Conservation (phyloP, 64 coral and sea anemone genomes). For the Montipora efflorescens region DNA sequence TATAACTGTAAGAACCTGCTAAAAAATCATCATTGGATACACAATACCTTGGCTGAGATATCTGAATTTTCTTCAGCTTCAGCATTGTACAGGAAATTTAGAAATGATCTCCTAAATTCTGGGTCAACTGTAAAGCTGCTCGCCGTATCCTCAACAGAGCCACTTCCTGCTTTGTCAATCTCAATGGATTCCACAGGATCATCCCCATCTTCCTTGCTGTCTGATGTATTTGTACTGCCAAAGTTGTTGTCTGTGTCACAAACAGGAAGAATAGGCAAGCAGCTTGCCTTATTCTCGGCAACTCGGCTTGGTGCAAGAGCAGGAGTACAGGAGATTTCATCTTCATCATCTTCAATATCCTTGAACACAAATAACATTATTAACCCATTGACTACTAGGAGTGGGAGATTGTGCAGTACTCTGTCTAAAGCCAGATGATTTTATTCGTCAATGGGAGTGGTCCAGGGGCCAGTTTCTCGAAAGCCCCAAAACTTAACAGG, state of each 20-base stretch:
- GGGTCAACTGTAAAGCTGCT: background rate
- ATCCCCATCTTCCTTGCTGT: background rate
- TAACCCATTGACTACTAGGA: too few relatives aligned
- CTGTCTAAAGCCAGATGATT: too few relatives aligned
- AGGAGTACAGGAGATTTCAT: constrained; percentile 80
- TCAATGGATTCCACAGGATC: background rate
- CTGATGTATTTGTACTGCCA: background rate
- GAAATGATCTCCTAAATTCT: constrained; percentile 73
- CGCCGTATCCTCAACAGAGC: background rate
- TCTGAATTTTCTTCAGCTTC: constrained; percentile 51
- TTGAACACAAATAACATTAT: background rate
- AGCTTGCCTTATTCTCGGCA: constrained; percentile 23
- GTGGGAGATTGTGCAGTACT: too few relatives aligned
- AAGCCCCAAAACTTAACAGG: too few relatives aligned
- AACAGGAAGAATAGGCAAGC: background rate
- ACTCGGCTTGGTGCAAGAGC: constrained; percentile 83
- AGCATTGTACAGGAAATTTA: constrained; percentile 73
- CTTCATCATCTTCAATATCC: constrained; percentile 63
- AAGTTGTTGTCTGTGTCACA: background rate
- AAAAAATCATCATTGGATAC: constrained; percentile 9
- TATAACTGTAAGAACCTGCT: too few relatives aligned
- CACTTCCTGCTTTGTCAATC: background rate
- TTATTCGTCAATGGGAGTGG: too few relatives aligned
- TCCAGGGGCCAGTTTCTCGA: too few relatives aligned
- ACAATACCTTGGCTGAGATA: background rate